These are phyloP conservation scores for Todiramphus chloris DNA, from an alignment of 2,113 vertebrate genomes.

Conservation along the genomic window DNA sequence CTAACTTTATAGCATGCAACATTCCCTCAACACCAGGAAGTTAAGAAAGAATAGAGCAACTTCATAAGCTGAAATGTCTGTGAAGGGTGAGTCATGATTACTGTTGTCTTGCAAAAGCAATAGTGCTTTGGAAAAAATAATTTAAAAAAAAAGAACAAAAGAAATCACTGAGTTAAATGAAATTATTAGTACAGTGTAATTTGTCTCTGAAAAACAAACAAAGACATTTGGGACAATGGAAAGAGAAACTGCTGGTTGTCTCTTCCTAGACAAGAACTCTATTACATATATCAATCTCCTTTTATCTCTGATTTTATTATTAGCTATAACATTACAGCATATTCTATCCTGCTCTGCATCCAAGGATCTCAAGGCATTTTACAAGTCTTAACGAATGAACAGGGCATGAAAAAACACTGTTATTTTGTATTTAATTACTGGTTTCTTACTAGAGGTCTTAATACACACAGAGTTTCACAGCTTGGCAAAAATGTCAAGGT, in stretches of 20 bases:
- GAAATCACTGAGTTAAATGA: conserved; percentile 2
- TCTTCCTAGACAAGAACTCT: background rate
- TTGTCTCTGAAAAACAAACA: conserved; percentile 14
- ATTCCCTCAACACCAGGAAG: background rate
- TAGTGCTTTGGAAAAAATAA: background rate
- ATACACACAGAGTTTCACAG: background rate
- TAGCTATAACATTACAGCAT: background rate
- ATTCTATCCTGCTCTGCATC: background rate
- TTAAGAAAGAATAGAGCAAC: conserved; percentile 19
- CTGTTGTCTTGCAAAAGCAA: conserved; percentile 4
- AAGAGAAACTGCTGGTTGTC: conserved; percentile 1
- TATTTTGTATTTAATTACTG: background rate
- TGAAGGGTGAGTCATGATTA: conserved; percentile 31
- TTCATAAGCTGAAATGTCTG: background rate
- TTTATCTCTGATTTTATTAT: conserved; percentile 11
- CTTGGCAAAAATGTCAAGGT: background rate
- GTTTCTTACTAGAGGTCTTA: background rate
- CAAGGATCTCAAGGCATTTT: background rate
- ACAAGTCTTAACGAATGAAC: background rate
- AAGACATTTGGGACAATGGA: background rate
- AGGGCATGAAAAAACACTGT: background rate
- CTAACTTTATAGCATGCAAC: background rate
- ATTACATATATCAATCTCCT: background rate
- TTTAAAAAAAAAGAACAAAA: background rate
- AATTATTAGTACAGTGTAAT: conserved; percentile 33